Conservation (phyloP, 2,888 invertebrate genomes). For the Bellardia pandia region DNA sequence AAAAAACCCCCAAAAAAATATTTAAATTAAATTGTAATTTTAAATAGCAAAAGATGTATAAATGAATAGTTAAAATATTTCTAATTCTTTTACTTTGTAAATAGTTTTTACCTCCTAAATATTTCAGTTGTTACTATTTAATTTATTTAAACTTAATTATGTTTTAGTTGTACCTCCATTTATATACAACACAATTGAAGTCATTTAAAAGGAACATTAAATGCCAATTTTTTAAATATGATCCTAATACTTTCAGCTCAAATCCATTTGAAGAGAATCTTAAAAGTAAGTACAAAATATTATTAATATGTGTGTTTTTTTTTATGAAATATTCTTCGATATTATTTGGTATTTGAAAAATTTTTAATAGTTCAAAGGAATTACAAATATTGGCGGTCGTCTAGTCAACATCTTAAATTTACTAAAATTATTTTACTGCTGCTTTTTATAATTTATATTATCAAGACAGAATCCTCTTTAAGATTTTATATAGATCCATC, state of each 20-base stretch:
- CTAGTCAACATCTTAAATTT: slow-evolving; percentile 40
- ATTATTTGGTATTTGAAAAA: not conserved
- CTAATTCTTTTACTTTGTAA: slow-evolving; percentile 68
- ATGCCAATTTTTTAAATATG: not conserved
- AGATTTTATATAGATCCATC: no score
- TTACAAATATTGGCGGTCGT: slow-evolving; percentile 11
- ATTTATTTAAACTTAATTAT: slow-evolving; percentile 59
- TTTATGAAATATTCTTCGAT: not conserved
- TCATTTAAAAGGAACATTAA: slow-evolving; percentile 32
- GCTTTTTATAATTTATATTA: not conserved
- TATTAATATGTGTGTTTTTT: not conserved
- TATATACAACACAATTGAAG: slow-evolving; percentile 48
- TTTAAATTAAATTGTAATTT: slow-evolving; percentile 65
- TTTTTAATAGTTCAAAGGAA: not conserved
- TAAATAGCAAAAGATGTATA: slow-evolving; percentile 74
- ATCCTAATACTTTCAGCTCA: slow-evolving; percentile 18
- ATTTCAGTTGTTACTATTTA: slow-evolving; percentile 46
- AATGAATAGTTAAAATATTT: slow-evolving; percentile 73
- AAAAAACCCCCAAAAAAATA: slow-evolving; percentile 70
- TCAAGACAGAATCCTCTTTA: no score
- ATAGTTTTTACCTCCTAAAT: slow-evolving; percentile 60
- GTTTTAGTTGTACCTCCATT: slow-evolving; percentile 6
- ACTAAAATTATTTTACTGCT: not conserved
- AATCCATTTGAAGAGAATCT: not conserved
- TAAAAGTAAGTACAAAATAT: slow-evolving; percentile 44